These are phyloP conservation scores for Sorex fumeus DNA, from an alignment of 2,113 vertebrate genomes.

Conservation along the genomic window DNA sequence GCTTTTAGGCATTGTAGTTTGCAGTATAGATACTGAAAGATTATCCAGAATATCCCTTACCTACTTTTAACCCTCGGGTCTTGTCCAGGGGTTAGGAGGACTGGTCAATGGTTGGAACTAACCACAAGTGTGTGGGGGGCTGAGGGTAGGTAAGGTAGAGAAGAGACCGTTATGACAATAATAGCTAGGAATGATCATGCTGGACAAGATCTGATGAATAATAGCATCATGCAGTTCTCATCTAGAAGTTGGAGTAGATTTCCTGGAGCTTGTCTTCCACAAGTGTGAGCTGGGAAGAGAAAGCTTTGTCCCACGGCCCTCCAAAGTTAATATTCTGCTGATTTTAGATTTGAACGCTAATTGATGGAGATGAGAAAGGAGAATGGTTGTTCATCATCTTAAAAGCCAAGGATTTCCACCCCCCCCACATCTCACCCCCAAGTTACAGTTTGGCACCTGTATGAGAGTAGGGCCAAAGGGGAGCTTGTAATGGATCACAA, in stretches of 20 bases:
- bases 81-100: no score
- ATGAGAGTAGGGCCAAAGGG: conserved; percentile 80
- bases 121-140: no score
- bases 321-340: conserved; percentile 45
- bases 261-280: accelerated
- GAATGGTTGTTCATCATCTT: conserved; percentile 57
- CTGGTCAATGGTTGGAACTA: no score
- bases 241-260: background rate
- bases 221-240: background rate
- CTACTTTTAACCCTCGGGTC: no score
- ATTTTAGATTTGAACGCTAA: conserved; percentile 73
- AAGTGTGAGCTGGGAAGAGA: background rate
- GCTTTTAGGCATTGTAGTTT: background rate
- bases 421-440: no score
- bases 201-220: no score
- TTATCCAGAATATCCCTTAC: no score
- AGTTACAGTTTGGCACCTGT: conserved; percentile 42
- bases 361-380: conserved; percentile 18
- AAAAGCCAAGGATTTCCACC: conserved; percentile 64
- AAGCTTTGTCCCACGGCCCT: conserved; percentile 7
- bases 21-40: no score
- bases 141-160: no score
- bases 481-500: conserved; percentile 80
- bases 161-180: no score
- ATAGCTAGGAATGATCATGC: background rate